Base-by-base conservation (phyloP, 30 jellyfish, hydroid and myxozoan genomes). In the Rhopilema esculentum region DNA sequence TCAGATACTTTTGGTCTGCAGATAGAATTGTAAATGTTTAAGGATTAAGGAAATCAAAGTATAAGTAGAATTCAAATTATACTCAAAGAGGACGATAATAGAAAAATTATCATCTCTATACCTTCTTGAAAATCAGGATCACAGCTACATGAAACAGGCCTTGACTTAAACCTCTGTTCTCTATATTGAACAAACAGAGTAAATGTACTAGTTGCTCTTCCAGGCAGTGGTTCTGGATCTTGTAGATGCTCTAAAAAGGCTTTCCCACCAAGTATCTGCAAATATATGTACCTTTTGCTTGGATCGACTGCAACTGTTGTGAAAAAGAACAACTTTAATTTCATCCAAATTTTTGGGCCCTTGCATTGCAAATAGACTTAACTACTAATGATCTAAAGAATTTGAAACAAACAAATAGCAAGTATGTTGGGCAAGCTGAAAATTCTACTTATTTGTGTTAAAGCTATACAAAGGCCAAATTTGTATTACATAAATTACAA, bases 41-140 rank as follows among this genome's bases (percentile, higher is more conserved):
- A n/a, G n/a, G n/a, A n/a, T n/a, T n/a, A n/a, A n/a, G n/a, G n/a
- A n/a, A n/a, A n/a, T n/a, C n/a, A n/a, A n/a, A n/a, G n/a, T n/a
- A n/a, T n/a, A n/a, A n/a, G n/a, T n/a, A n/a, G n/a, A n/a, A n/a
- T n/a, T n/a, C n/a, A n/a, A n/a, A n/a, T n/a, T n/a, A n/a, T n/a
- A n/a, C n/a, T n/a, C n/a, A n/a, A n/a, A n/a, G n/a, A n/a, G n/a
- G n/a, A n/a, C n/a, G n/a, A n/a, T n/a, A n/a, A n/a, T n/a, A n/a
- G n/a, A n/a, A n/a, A n/a, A n/a, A n/a, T n/a, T n/a, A n/a, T n/a
- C n/a, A n/a, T n/a, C n/a, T 28, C 17, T 16, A 15, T 82, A 93
- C 98, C 98, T 93, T 93, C 98, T 83, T 93, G 93, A 80, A 93
- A 48, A 29, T 87, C 95, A 8, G 98, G 98, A 18, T 93, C 98